Conservation (phyloP, 2,113 vertebrate genomes). For the Takifugu flavidus region DNA sequence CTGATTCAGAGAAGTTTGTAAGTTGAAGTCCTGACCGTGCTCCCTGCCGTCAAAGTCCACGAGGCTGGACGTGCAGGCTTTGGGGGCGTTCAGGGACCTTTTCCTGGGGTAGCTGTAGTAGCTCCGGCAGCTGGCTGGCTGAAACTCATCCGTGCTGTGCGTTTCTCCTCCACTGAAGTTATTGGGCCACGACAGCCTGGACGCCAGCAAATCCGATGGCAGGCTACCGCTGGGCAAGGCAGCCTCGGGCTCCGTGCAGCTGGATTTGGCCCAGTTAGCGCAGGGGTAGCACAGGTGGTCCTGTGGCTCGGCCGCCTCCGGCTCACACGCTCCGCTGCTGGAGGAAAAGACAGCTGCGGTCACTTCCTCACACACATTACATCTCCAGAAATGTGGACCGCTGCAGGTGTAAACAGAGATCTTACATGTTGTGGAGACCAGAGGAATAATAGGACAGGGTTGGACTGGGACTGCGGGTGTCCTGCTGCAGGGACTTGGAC, state of each 20-base stretch:
- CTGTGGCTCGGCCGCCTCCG: slow-evolving; percentile 65
- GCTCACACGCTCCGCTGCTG: slow-evolving; percentile 78
- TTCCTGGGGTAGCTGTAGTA: slow-evolving; percentile 95
- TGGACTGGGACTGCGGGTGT: slow-evolving; percentile 92
- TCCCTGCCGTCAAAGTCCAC: slow-evolving; percentile 79
- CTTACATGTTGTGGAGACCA: slow-evolving; percentile 96
- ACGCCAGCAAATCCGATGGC: slow-evolving; percentile 73
- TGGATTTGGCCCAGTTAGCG: slow-evolving; percentile 68
- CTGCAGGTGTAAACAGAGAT: slow-evolving; percentile 7
- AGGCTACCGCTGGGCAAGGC: slow-evolving; percentile 70
- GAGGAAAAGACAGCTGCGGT: not conserved
- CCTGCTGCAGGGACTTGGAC: slow-evolving; percentile 82
- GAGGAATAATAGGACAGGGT: slow-evolving; percentile 98
- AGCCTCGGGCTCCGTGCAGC: slow-evolving; percentile 69
- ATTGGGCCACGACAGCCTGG: slow-evolving; percentile 92
- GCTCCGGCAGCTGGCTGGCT: slow-evolving; percentile 82
- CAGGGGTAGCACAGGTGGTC: slow-evolving; percentile 88
- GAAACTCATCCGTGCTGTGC: slow-evolving; percentile 77
- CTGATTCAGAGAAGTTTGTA: slow-evolving; percentile 60
- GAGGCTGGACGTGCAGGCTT: slow-evolving; percentile 83
- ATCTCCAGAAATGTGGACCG: no score
- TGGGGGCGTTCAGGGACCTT: slow-evolving; percentile 83
- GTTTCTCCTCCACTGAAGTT: slow-evolving; percentile 81
- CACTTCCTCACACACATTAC: not conserved
- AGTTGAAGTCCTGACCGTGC: slow-evolving; percentile 50